Evolutionary conservation across 2,797 vertebrate genomes (phyloP).

Genomic region (Sebastes steindachneri): DNA sequence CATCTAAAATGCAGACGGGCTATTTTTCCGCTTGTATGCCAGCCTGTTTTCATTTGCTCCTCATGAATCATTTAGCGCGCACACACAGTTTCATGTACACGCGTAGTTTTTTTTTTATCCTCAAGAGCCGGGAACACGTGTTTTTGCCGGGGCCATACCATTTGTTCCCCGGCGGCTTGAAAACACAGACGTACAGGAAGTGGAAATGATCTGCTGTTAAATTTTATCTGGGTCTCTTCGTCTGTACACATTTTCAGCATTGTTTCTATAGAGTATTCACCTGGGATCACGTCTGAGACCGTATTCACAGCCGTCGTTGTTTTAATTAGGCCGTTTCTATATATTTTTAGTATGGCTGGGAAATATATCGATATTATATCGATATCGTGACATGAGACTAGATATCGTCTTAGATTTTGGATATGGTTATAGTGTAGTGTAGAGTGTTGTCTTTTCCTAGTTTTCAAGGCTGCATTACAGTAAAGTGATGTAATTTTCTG

Average conservation of each 20-base stretch:
- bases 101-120: slow-evolving; percentile 25
- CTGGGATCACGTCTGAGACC: background rate
- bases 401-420: no score
- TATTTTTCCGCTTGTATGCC: slow-evolving; percentile 71
- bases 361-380: no score
- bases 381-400: no score
- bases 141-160: slow-evolving; percentile 48
- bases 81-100: slow-evolving; percentile 65
- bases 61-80: slow-evolving; percentile 79
- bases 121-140: slow-evolving; percentile 55
- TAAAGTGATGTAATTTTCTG: no score
- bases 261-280: slow-evolving; percentile 9
- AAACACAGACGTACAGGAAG: slow-evolving; percentile 42
- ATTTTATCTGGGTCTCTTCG: slow-evolving; percentile 21
- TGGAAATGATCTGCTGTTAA: slow-evolving; percentile 16
- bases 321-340: background rate
- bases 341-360: background rate
- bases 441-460: no score
- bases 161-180: slow-evolving; percentile 54
- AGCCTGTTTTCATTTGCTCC: slow-evolving; percentile 71
- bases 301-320: background rate
- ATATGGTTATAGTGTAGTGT: no score
- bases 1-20: slow-evolving; percentile 77
- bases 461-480: no score
- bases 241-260: slow-evolving; percentile 10